These are phyloP conservation scores for Hoplostethus atlanticus DNA, from an alignment of 2,797 vertebrate genomes.

Conservation along the genomic window DNA sequence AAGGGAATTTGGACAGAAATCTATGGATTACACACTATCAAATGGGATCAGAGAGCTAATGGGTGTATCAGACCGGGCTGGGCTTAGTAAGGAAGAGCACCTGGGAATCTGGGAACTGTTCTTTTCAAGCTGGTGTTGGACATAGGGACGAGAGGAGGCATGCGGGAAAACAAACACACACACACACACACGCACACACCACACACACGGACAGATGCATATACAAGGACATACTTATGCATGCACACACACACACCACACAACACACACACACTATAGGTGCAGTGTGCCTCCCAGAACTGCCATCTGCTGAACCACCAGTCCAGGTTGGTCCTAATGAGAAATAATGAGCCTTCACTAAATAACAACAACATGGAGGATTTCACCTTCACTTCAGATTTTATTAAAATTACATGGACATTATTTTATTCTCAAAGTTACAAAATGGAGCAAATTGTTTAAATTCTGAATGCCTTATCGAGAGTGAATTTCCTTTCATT, in stretches of 20 bases:
- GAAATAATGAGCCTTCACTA: constrained; percentile 80
- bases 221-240: constrained; percentile 45
- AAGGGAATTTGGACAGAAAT: too few species aligned
- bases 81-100: constrained; percentile 18
- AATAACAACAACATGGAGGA: constrained; percentile 76
- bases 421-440: constrained; percentile 33
- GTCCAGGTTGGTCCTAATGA: constrained; percentile 78
- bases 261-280: constrained; percentile 35
- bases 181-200: constrained; percentile 1
- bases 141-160: neutral
- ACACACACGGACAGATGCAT: constrained; percentile 24
- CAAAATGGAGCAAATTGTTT: constrained; percentile 44
- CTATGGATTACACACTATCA: too few species aligned
- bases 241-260: constrained; percentile 14
- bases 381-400: constrained; percentile 66
- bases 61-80: neutral
- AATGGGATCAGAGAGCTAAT: too few species aligned
- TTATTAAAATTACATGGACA: constrained; percentile 59
- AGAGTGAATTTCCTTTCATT: constrained; percentile 5
- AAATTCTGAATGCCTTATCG: constrained; percentile 6
- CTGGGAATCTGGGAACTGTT: constrained; percentile 9
- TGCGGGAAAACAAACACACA: neutral
- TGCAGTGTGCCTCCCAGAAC: constrained; percentile 62
- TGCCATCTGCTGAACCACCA: constrained; percentile 78
- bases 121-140: constrained; percentile 10